Conservation (phyloP, 2,113 vertebrate species). For the Perca flavescens region DNA sequence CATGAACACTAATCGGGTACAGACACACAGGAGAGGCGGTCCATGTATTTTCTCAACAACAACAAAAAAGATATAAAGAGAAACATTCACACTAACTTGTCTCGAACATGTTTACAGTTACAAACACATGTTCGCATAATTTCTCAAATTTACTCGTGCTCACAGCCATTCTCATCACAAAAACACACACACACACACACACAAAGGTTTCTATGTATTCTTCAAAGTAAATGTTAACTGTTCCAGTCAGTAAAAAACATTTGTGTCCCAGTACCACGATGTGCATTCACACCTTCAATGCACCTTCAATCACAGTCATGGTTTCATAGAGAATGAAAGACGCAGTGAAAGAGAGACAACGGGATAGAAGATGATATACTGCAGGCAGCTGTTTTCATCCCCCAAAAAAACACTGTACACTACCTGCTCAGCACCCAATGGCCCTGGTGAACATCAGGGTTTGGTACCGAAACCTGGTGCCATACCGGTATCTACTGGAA, state of each 20-base stretch:
- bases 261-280: constrained; percentile 14
- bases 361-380: background rate
- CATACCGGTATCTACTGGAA: too few relatives aligned
- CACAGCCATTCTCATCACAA: background rate
- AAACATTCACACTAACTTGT: background rate
- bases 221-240: background rate
- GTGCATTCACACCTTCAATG: constrained; percentile 35
- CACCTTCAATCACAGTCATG: constrained; percentile 13
- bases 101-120: background rate
- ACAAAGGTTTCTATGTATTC: background rate
- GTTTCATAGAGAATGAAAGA: constrained; percentile 2
- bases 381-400: background rate
- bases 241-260: background rate
- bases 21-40: background rate
- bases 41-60: background rate
- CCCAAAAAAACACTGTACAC: background rate
- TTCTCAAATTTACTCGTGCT: too few relatives aligned
- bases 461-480: too few relatives aligned
- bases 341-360: background rate
- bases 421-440: background rate
- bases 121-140: background rate
- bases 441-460: too few relatives aligned
- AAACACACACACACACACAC: background rate
- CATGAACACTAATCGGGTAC: background rate
- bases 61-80: background rate